Evolutionary conservation across 2,113 vertebrate genomes (phyloP), one percentile per base, ranked within the genome.

Genomic region (Eptesicus fuscus): DNA sequence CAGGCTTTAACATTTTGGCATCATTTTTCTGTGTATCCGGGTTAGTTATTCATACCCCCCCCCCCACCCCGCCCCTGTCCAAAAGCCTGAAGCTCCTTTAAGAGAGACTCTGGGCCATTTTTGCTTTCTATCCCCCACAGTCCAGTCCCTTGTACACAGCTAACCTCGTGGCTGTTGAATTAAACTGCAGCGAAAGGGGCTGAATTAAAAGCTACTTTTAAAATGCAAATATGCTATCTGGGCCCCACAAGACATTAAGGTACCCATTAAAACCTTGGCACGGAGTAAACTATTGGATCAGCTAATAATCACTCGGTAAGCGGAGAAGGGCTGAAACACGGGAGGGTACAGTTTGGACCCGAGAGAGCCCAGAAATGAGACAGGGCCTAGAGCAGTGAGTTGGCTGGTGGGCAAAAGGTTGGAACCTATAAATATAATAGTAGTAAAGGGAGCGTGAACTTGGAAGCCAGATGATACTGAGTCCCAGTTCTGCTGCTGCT

Each of bases 171-270:
- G 69, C 47, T 76, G 59, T 51, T 82, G 84, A 51, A 85, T 88
- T 95, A 83, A 90, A 25, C 77, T 12, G 53, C 37, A 53, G 88
- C 63, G 77, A 94, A 79, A 37, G 42, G 76, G 49, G 28, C 79
- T 92, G 87, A 96, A 95, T 96, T 95, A 96, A 96, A 93, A 93
- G 84, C 71, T 83, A 47, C 86, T 84, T 90, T 94, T 96, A 88
- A 96, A 87, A 96, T 95, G 93, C 84, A 95, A 92, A 96, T 91
- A 70, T 56, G 30, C 40, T 95, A 42, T 78, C 92, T 47, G 37
- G 86, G 40, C 87, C 94, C 79, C 77, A 73, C 51, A 40, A 84
- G 59, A 80, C 91, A 95, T 90, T 93, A 87, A 91, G 51, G 25
- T 77, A 9, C 87, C 91, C 69, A 90, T 97, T 96, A 96, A 95